Conservation (phyloP, 1,140 invertebrate species). For the Telenomus remus region DNA sequence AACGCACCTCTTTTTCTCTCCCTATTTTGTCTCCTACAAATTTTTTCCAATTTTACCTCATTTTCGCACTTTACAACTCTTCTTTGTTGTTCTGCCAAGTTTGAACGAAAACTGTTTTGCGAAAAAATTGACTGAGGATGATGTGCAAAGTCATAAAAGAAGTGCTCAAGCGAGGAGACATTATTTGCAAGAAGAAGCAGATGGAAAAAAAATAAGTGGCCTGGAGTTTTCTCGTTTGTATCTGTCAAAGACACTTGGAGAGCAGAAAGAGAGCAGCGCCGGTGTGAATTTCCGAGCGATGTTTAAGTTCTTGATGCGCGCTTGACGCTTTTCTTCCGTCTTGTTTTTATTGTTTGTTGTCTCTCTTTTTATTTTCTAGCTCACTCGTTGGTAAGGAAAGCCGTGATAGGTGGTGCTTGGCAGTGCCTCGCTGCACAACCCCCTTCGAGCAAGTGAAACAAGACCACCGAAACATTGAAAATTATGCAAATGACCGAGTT, state of each 20-base stretch:
- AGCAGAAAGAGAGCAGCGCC: not conserved
- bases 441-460: slow-evolving; percentile 54
- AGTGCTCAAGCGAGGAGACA: no score
- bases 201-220: slow-evolving; percentile 12
- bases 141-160: no score
- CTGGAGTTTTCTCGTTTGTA: slow-evolving; percentile 28
- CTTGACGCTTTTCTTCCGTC: no score
- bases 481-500: slow-evolving; percentile 67
- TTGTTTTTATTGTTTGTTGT: slow-evolving; percentile 16
- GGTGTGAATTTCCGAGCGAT: slow-evolving; percentile 23
- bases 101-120: no score
- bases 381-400: slow-evolving; percentile 43
- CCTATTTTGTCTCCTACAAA: no score
- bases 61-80: no score
- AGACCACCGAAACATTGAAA: slow-evolving; percentile 62
- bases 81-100: no score
- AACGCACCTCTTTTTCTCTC: slow-evolving; percentile 10
- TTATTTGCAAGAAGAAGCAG: slow-evolving; percentile 10
- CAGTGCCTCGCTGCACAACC: slow-evolving; percentile 63
- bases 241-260: slow-evolving; percentile 15
- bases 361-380: slow-evolving; percentile 28
- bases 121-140: no score
- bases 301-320: no score
- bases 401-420: slow-evolving; percentile 64
- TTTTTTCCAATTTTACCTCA: no score